A percentile compares a stretch with the other conserved stretches of the same genome.
These are phyloP conservation scores for Pseudomyrmex cubaensis DNA, from an alignment of 1,140 invertebrate genomes.

Conservation along the genomic window DNA sequence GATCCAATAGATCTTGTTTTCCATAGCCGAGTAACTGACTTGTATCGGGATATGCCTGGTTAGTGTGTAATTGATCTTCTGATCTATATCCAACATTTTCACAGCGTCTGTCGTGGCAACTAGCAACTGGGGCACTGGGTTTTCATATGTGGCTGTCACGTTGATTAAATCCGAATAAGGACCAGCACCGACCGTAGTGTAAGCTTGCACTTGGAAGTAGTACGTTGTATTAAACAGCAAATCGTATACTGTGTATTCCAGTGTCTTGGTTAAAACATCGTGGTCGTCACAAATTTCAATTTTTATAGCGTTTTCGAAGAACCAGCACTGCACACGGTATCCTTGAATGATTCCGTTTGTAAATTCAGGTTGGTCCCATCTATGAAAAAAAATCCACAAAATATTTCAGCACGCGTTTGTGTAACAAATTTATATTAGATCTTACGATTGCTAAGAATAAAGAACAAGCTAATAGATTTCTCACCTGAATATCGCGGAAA, in stretches of 20 bases:
- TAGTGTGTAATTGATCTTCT: conserved; percentile 86
- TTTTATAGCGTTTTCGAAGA: conserved; percentile 73
- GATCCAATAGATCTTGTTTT: conserved; percentile 93
- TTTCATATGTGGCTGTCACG: conserved; percentile 88
- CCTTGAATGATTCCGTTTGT: conserved; percentile 91
- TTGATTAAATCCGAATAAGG: conserved; percentile 87
- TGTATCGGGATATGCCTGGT: conserved; percentile 88
- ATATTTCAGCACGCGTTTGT: background rate
- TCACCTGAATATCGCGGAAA: conserved; percentile 86
- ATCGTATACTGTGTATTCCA: conserved; percentile 87
- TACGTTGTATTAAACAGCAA: conserved; percentile 89
- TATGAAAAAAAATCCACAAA: conserved; percentile 73
- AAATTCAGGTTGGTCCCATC: conserved; percentile 91
- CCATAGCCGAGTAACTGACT: conserved; percentile 88
- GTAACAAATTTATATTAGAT: background rate
- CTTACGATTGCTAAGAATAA: background rate
- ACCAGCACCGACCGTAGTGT: conserved; percentile 91
- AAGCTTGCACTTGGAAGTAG: conserved; percentile 92
- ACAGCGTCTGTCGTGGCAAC: conserved; percentile 90
- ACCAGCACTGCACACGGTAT: conserved; percentile 91
- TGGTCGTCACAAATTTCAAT: conserved; percentile 76
- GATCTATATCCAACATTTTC: conserved; percentile 90
- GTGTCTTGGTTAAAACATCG: conserved; percentile 71
- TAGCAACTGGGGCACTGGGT: conserved; percentile 92
- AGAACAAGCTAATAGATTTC: background rate